These are phyloP conservation scores for Pholis gunnellus DNA, from an alignment of 2,113 vertebrate genomes.

Conservation along the genomic window DNA sequence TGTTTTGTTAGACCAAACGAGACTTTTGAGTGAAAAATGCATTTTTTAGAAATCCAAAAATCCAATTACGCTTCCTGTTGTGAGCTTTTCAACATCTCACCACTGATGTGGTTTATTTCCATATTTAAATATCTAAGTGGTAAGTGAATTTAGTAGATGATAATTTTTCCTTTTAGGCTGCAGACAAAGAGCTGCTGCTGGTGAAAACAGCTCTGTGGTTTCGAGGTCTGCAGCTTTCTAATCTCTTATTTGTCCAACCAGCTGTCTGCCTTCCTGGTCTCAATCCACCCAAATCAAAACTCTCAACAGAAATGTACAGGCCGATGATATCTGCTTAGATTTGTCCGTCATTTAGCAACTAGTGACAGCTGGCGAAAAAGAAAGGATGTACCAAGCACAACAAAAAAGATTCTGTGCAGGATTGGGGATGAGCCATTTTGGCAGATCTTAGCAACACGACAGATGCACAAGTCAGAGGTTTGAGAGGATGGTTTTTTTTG, in stretches of 20 bases:
- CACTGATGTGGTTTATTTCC: not conserved
- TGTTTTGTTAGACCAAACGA: constrained; percentile 43
- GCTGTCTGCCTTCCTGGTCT: constrained; percentile 52
- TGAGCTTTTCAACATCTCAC: not conserved
- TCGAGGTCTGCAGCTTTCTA: constrained; percentile 42
- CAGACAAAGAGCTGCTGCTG: constrained; percentile 54
- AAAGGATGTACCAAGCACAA: constrained; percentile 61
- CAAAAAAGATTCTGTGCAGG: constrained; percentile 57
- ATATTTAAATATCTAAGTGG: not conserved
- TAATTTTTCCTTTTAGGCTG: constrained; percentile 5
- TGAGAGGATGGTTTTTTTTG: constrained; percentile 48
- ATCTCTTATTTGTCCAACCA: constrained; percentile 53
- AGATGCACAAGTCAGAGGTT: constrained; percentile 70
- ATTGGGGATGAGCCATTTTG: constrained; percentile 66
- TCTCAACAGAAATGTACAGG: constrained; percentile 50
- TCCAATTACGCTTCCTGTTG: constrained; percentile 33
- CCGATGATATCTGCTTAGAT: constrained; percentile 57
- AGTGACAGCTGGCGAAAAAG: constrained; percentile 73
- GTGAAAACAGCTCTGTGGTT: constrained; percentile 39
- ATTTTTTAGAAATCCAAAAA: constrained; percentile 1
- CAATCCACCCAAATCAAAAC: constrained; percentile 53
- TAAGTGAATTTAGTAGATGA: not conserved
- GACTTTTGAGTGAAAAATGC: constrained; percentile 31
- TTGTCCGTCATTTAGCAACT: constrained; percentile 53
- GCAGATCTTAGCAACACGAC: constrained; percentile 62